Evolutionary conservation across 2,888 invertebrate genomes (phyloP).

Genomic region (Campoletis raptor): DNA sequence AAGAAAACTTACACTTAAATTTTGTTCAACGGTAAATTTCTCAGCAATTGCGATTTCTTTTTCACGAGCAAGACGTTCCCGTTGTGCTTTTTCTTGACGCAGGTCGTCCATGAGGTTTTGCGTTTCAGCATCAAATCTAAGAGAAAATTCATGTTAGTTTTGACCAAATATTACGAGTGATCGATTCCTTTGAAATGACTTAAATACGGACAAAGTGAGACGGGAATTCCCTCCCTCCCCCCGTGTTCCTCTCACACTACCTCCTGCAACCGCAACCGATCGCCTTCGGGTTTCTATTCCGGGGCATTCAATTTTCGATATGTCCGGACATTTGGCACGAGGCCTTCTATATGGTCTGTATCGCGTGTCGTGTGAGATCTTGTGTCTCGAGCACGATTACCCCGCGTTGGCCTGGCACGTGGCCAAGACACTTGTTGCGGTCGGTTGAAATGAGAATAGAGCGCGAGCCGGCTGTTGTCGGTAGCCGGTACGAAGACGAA

Average conservation of each 20-base stretch:
- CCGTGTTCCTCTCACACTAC: background rate
- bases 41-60: constrained; percentile 94
- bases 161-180: constrained; percentile 12
- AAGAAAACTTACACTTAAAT: constrained; percentile 89
- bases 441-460: constrained; percentile 80
- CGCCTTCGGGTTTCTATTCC: constrained; percentile 64
- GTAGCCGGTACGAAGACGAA: constrained; percentile 56
- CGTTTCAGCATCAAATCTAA: constrained; percentile 94
- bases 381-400: constrained; percentile 55
- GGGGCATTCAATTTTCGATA: constrained; percentile 67
- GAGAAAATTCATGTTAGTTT: constrained; percentile 49
- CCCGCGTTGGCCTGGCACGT: constrained; percentile 73
- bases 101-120: constrained; percentile 93
- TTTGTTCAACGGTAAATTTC: constrained; percentile 94
- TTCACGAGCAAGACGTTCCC: constrained; percentile 93
- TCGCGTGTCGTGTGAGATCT: constrained; percentile 49
- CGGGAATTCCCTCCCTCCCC: background rate
- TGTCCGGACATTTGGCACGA: constrained; percentile 63
- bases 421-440: constrained; percentile 82
- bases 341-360: constrained; percentile 40
- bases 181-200: constrained; percentile 18
- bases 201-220: background rate
- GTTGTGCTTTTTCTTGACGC: constrained; percentile 91
- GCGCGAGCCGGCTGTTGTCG: constrained; percentile 70
- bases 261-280: constrained; percentile 26